phyloP scores from a whole-genome alignment of 2,888 invertebrate genomes.

The Melanostoma mellinum region DNA sequence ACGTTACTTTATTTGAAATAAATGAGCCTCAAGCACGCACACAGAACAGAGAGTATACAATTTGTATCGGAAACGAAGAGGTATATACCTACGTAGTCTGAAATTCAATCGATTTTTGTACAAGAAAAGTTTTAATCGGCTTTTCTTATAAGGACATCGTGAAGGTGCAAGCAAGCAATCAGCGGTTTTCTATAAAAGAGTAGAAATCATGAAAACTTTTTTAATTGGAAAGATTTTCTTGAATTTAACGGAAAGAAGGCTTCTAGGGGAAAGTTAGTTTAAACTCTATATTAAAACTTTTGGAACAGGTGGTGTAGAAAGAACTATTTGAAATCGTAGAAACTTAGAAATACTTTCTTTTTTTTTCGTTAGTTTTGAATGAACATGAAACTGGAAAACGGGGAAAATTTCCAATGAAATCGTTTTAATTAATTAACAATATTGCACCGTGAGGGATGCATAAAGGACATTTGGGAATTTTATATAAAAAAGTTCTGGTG shows the following conservation, averaged over 20 bases:
- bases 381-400: no score
- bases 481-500: no score
- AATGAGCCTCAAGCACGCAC: slow-evolving; percentile 34
- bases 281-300: slow-evolving; percentile 1
- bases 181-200: neutral
- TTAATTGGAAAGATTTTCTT: slow-evolving; percentile 47
- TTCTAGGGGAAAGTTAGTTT: neutral
- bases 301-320: neutral
- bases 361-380: no score
- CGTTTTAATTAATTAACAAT: no score
- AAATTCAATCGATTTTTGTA: neutral
- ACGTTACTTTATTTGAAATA: slow-evolving; percentile 25
- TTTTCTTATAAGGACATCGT: slow-evolving; percentile 6
- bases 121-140: slow-evolving; percentile 24
- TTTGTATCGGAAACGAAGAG: slow-evolving; percentile 21
- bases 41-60: slow-evolving; percentile 4
- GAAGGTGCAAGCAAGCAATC: slow-evolving; percentile 29
- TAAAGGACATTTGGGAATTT: no score
- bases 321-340: no score
- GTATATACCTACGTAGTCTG: neutral
- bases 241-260: neutral
- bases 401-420: no score
- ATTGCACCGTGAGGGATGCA: no score
- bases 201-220: slow-evolving; percentile 26
- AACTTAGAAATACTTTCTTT: no score